phyloP scores from a whole-genome alignment of 2,888 invertebrate species.

The Caenorhabditis sp. region DNA sequence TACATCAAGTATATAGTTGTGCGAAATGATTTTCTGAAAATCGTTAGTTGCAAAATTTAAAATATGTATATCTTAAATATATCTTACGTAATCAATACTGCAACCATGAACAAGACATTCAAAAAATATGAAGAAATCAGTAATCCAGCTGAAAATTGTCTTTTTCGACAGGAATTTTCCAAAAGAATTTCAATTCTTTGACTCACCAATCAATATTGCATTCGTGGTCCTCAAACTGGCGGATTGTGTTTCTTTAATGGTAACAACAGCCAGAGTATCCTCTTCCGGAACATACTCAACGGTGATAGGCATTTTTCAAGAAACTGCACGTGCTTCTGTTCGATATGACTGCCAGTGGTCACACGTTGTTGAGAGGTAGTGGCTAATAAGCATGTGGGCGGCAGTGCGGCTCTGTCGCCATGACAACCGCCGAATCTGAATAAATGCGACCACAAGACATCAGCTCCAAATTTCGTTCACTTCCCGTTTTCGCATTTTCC shows the following conservation, averaged over 20 bases:
- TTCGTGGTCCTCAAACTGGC: conserved; percentile 71
- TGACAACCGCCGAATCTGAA: conserved; percentile 32
- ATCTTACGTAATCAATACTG: conserved; percentile 74
- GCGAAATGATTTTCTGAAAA: conserved; percentile 52
- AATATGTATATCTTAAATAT: neutral
- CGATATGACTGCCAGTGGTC: conserved; percentile 14
- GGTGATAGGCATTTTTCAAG: conserved; percentile 34
- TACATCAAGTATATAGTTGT: conserved; percentile 64
- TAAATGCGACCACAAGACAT: conserved; percentile 11
- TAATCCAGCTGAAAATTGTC: conserved; percentile 64
- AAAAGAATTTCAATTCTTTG: no score
- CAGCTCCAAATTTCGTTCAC: neutral
- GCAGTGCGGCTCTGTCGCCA: conserved; percentile 29
- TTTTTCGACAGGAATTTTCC: neutral
- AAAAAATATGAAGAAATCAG: conserved; percentile 74
- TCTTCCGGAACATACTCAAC: conserved; percentile 75
- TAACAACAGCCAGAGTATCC: conserved; percentile 77
- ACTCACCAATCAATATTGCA: conserved; percentile 68
- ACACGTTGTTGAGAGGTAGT: conserved; percentile 7
- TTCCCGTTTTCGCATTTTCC: neutral
- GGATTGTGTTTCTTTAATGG: conserved; percentile 72
- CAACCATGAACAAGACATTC: conserved; percentile 73
- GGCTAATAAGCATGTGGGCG: conserved; percentile 32
- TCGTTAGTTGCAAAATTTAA: no score
- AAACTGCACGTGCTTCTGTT: neutral